phyloP scores from a whole-genome alignment of 2,888 invertebrate genomes.

The Drosophila robusta region DNA sequence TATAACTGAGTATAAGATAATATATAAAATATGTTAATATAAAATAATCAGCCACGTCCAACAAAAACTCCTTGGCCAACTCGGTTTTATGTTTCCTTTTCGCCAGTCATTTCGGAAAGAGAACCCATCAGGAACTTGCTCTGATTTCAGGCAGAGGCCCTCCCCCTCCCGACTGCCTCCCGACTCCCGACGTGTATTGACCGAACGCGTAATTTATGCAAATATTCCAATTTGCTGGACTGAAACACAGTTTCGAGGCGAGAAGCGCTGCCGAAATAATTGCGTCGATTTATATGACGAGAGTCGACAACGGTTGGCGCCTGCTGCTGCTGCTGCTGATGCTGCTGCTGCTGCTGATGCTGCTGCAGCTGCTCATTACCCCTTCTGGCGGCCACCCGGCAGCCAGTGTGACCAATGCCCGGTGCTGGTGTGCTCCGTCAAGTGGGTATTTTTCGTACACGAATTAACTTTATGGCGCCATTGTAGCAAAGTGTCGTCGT shows the following conservation, averaged over 20 bases:
- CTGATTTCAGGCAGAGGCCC: too few relatives aligned
- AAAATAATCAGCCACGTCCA: too few relatives aligned
- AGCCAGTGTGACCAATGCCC: slow-evolving; percentile 8
- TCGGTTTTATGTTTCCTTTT: too few relatives aligned
- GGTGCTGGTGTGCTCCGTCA: slow-evolving; percentile 48
- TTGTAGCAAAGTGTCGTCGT: slow-evolving; percentile 69
- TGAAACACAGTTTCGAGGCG: slow-evolving; percentile 45
- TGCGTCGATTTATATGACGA: slow-evolving; percentile 72
- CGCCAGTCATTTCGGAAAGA: too few relatives aligned
- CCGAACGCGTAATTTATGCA: slow-evolving; percentile 61
- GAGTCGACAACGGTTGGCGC: slow-evolving; percentile 25
- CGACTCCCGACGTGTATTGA: slow-evolving; percentile 37
- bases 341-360: slow-evolving; percentile 27
- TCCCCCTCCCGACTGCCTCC: too few relatives aligned
- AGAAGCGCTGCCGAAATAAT: slow-evolving; percentile 66
- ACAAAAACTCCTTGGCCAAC: too few relatives aligned
- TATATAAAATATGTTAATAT: too few relatives aligned
- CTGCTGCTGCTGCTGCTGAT: slow-evolving; percentile 42
- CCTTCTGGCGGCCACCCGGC: slow-evolving; percentile 48
- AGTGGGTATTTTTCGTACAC: slow-evolving; percentile 72
- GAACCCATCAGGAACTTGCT: too few relatives aligned
- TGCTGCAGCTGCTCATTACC: slow-evolving; percentile 61
- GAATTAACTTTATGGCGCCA: slow-evolving; percentile 81
- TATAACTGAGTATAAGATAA: too few relatives aligned
- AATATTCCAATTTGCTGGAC: slow-evolving; percentile 63